Percentiles rank a stretch among this genome's conserved stretches.
Conservation (phyloP, 2,888 invertebrate genomes). For the Melanargia galathea region DNA sequence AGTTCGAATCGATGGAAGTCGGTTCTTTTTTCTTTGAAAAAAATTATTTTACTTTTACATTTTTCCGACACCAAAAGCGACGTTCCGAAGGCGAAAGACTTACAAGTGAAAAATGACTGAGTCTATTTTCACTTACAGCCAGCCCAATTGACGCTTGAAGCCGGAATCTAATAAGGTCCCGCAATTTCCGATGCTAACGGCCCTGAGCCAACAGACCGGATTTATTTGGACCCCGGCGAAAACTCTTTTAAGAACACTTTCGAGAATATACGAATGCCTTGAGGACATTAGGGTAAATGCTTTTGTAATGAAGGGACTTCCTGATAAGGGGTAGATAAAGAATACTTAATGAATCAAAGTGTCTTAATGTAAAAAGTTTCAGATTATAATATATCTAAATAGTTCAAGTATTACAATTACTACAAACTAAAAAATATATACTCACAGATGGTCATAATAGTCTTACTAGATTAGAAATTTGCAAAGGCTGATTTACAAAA, state of each 20-base stretch:
- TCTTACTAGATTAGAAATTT: no score
- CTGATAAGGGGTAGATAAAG: slow-evolving; percentile 29
- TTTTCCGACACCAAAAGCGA: not conserved
- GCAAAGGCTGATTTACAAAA: no score
- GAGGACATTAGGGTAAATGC: slow-evolving; percentile 38
- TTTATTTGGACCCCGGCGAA: slow-evolving; percentile 57
- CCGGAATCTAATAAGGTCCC: slow-evolving; percentile 74
- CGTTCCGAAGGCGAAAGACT: slow-evolving; percentile 19
- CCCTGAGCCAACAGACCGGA: slow-evolving; percentile 63
- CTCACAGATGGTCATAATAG: no score
- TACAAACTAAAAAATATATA: no score
- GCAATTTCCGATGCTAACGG: slow-evolving; percentile 72
- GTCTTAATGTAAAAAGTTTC: not conserved
- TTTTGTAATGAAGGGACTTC: slow-evolving; percentile 34
- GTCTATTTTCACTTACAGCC: slow-evolving; percentile 56
- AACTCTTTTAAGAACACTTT: slow-evolving; percentile 54
- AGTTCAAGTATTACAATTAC: not conserved
- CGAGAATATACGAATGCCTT: slow-evolving; percentile 44
- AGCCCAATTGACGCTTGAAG: slow-evolving; percentile 60
- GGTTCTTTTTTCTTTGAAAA: not conserved
- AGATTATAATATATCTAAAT: not conserved
- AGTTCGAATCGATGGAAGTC: no score
- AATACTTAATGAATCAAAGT: slow-evolving; percentile 16
- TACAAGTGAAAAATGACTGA: slow-evolving; percentile 47
- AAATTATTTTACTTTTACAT: no score